Conservation (phyloP, 2,888 invertebrate species). For the Volucella zonaria region DNA sequence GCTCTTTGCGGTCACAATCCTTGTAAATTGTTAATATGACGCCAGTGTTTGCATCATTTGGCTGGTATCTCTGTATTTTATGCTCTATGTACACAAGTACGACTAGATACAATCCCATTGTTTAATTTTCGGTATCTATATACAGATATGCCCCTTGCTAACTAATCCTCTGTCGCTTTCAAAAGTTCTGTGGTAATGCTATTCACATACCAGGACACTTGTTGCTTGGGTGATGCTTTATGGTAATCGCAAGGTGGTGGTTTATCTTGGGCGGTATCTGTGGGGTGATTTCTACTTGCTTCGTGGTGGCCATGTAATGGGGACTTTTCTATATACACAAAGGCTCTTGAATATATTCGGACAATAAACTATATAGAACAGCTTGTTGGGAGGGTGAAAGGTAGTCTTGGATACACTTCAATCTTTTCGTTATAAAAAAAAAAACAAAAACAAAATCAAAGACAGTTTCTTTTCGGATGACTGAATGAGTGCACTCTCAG, state of each 20-base stretch:
- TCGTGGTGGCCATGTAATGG: background rate
- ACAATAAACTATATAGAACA: background rate
- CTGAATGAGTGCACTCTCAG: too few relatives aligned
- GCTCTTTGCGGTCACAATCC: conserved; percentile 22
- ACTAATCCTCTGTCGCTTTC: conserved; percentile 16
- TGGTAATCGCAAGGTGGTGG: conserved; percentile 31
- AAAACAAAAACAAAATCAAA: background rate
- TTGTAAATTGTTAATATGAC: conserved; percentile 34
- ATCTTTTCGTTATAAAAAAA: too few relatives aligned
- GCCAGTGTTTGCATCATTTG: conserved; percentile 22
- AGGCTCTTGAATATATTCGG: background rate
- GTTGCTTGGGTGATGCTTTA: conserved; percentile 13
- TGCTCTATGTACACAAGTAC: background rate
- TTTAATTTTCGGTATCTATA: background rate
- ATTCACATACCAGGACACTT: conserved; percentile 17
- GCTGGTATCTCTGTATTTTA: background rate
- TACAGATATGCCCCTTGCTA: background rate
- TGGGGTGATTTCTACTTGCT: background rate
- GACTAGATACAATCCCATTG: background rate
- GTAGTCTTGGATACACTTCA: too few relatives aligned
- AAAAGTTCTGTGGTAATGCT: background rate
- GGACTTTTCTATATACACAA: background rate
- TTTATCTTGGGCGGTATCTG: background rate
- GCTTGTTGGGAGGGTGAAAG: background rate
- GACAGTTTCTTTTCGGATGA: background rate